Conservation (phyloP, 2,888 invertebrate species). For the Cheilosia scutellata region DNA sequence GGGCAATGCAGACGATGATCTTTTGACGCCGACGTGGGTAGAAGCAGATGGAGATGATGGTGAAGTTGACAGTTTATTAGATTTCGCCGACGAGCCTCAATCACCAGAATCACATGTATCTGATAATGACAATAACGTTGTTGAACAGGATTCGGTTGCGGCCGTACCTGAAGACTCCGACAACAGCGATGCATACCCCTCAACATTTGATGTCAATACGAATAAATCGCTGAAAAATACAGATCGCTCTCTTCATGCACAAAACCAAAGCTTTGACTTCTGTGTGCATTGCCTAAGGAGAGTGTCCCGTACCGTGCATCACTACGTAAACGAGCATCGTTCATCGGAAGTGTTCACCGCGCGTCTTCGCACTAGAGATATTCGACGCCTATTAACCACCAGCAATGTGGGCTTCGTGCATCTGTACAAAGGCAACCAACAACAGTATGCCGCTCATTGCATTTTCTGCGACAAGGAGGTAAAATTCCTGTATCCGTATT, state of each 20-base stretch:
- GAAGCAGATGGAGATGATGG: constrained; percentile 76
- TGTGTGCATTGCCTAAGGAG: constrained; percentile 78
- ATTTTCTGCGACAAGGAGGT: constrained; percentile 79
- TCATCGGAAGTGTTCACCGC: constrained; percentile 79
- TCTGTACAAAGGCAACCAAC: constrained; percentile 77
- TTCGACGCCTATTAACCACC: constrained; percentile 69
- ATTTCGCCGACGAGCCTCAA: constrained; percentile 75
- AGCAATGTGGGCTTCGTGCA: constrained; percentile 66
- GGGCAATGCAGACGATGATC: constrained; percentile 76
- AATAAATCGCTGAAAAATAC: constrained; percentile 76
- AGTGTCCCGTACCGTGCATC: constrained; percentile 77
- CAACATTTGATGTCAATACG: constrained; percentile 38
- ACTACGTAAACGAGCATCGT: constrained; percentile 79
- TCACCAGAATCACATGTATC: constrained; percentile 8
- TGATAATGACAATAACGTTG: constrained; percentile 6
- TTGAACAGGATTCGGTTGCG: background rate
- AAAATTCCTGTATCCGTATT: constrained; percentile 78
- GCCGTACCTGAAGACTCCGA: constrained; percentile 30
- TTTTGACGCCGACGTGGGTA: constrained; percentile 78
- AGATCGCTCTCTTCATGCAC: constrained; percentile 71
- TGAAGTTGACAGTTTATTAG: constrained; percentile 56
- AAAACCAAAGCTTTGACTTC: constrained; percentile 60
- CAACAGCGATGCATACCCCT: background rate
- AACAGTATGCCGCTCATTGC: constrained; percentile 78
- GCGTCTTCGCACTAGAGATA: constrained; percentile 76